These are phyloP conservation scores for Mastigias papua DNA, from an alignment of 30 jellyfish, hydroid and myxozoan species.

Conservation along the genomic window DNA sequence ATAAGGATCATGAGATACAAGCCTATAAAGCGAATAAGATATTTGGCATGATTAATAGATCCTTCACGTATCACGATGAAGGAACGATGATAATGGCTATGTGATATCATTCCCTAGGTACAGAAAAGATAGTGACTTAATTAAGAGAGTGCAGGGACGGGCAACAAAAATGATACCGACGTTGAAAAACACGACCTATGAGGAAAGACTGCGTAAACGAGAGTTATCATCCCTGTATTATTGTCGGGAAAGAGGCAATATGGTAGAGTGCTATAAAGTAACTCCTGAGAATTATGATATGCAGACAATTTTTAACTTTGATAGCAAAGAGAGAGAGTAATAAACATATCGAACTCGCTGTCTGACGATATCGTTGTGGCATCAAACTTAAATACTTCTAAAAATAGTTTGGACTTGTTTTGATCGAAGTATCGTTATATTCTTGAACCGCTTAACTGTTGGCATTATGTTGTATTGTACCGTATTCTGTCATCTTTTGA, in stretches of 20 bases:
- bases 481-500: neutral
- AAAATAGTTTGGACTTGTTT: slow-evolving; percentile 8
- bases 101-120: neutral
- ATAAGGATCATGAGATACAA: neutral
- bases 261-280: slow-evolving; percentile 50
- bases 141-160: slow-evolving; percentile 68
- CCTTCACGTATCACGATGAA: neutral
- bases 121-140: neutral
- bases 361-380: slow-evolving; percentile 34
- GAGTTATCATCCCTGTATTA: slow-evolving; percentile 31
- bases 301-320: too few species aligned
- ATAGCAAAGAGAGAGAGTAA: too few species aligned
- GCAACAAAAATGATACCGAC: slow-evolving; percentile 66
- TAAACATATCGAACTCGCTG: slow-evolving; percentile 8
- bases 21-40: neutral
- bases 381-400: neutral
- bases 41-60: neutral
- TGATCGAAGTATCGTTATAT: slow-evolving; percentile 3
- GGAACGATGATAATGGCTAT: neutral
- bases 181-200: slow-evolving; percentile 10
- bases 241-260: slow-evolving; percentile 47
- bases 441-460: neutral
- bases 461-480: slow-evolving; percentile 8
- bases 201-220: slow-evolving; percentile 22
- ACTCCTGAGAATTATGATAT: too few species aligned